Conservation (phyloP, 2,888 invertebrate genomes). For the Drosophila pseudotalamancana region DNA sequence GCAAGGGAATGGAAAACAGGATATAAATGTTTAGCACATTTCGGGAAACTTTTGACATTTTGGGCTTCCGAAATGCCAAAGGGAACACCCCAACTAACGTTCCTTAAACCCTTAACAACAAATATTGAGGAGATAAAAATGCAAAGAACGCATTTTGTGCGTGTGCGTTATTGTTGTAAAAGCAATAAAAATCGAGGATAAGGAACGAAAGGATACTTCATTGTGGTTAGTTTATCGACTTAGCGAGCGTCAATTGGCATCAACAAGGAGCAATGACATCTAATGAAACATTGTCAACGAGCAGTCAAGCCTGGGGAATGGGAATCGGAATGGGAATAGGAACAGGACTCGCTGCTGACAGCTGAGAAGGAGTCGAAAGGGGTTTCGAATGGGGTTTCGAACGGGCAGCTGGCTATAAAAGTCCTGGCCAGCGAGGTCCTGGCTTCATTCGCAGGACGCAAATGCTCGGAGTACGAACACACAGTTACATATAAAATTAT, state of each 20-base stretch:
- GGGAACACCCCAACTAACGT: neutral
- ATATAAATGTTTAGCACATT: no score
- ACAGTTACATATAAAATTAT: constrained; percentile 15
- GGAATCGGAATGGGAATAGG: neutral
- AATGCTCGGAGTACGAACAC: constrained; percentile 31
- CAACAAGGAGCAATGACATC: constrained; percentile 68
- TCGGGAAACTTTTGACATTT: neutral
- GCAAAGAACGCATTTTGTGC: constrained; percentile 46
- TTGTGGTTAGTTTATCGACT: constrained; percentile 48
- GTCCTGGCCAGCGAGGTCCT: constrained; percentile 39
- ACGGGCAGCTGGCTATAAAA: constrained; percentile 64
- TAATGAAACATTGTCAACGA: constrained; percentile 55
- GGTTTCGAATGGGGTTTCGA: constrained; percentile 13
- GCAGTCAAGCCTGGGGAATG: constrained; percentile 2
- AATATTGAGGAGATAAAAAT: constrained; percentile 15
- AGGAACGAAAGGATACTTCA: constrained; percentile 35
- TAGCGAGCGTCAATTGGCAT: constrained; percentile 64
- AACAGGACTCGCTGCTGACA: constrained; percentile 15
- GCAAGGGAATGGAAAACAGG: neutral
- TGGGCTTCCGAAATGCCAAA: neutral
- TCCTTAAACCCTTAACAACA: neutral
- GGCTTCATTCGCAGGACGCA: constrained; percentile 66
- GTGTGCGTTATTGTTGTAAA: constrained; percentile 54
- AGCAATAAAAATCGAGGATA: constrained; percentile 47
- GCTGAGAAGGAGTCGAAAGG: constrained; percentile 6